Conservation (phyloP, 2,888 invertebrate species). For the Malthinus seriepunctatus region DNA sequence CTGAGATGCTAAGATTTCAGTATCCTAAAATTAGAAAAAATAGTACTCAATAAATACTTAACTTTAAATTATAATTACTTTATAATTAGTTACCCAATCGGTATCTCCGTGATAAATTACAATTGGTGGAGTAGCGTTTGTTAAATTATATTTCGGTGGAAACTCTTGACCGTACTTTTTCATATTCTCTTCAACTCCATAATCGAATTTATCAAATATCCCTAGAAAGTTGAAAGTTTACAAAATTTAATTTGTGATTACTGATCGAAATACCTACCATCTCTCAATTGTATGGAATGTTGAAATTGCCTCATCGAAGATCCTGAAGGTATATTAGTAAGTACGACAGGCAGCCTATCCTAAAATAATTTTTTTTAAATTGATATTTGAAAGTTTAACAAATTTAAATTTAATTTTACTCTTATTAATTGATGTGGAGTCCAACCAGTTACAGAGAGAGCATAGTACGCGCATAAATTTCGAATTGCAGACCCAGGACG, state of each 20-base stretch:
- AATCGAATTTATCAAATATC: neutral
- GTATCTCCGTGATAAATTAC: neutral
- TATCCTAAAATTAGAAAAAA: neutral
- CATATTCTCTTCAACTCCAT: neutral
- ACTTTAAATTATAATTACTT: neutral
- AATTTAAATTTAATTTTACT: too few relatives aligned
- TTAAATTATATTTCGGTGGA: neutral
- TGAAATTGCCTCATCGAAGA: slow-evolving; percentile 58
- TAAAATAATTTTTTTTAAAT: neutral
- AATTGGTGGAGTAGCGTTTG: neutral
- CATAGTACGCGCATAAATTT: too few relatives aligned
- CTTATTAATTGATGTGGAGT: too few relatives aligned
- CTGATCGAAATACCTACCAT: too few relatives aligned
- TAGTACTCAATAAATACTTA: neutral
- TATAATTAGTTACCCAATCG: neutral
- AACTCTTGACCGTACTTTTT: neutral
- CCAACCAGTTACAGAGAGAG: too few relatives aligned
- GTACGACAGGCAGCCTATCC: slow-evolving; percentile 5
- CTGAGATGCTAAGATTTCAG: neutral
- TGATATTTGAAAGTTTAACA: too few relatives aligned
- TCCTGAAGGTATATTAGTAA: slow-evolving; percentile 38
- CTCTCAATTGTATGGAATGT: slow-evolving; percentile 58
- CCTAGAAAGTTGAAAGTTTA: neutral
- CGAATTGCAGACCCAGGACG: too few relatives aligned
- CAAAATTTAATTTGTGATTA: slow-evolving; percentile 36